Percentiles rank a stretch among this genome's conserved stretches.
These are phyloP conservation scores for Phrynosoma blainvillii DNA, from an alignment of 2,113 vertebrate species.

Conservation along the genomic window DNA sequence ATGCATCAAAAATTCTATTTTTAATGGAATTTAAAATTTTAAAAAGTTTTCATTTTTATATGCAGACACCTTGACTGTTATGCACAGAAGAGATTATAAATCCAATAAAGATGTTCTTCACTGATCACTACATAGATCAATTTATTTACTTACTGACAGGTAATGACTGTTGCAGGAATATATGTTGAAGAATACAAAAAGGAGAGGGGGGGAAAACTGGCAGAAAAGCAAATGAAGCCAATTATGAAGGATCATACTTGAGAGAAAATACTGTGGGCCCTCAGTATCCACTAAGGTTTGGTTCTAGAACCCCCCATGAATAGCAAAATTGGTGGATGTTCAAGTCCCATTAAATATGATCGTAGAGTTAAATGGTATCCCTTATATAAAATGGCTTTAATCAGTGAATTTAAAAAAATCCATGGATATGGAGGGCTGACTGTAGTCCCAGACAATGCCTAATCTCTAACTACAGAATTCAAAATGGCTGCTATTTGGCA, in stretches of 20 bases:
- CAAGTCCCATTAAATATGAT: no score
- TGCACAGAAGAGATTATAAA: neutral
- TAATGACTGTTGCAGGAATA: neutral
- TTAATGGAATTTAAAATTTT: neutral
- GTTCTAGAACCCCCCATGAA: no score
- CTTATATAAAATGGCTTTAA: no score
- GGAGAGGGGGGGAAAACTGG: slow-evolving; percentile 29
- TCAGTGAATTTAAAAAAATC: no score
- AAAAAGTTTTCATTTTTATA: neutral
- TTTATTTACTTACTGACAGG: neutral
- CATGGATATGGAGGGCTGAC: no score
- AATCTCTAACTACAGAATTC: slow-evolving; percentile 25
- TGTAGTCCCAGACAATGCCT: neutral
- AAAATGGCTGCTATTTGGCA: neutral
- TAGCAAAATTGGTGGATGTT: no score
- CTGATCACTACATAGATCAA: slow-evolving; percentile 20
- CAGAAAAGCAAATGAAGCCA: slow-evolving; percentile 29
- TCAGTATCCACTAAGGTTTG: no score
- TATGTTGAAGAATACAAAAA: slow-evolving; percentile 37
- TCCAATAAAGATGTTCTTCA: neutral
- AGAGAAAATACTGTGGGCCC: neutral
- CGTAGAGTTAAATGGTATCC: no score
- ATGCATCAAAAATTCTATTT: neutral
- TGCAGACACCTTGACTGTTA: neutral
- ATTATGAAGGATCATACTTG: neutral